These are phyloP conservation scores for Hycleus phaleratus DNA, from an alignment of 1,140 invertebrate genomes.

Conservation along the genomic window DNA sequence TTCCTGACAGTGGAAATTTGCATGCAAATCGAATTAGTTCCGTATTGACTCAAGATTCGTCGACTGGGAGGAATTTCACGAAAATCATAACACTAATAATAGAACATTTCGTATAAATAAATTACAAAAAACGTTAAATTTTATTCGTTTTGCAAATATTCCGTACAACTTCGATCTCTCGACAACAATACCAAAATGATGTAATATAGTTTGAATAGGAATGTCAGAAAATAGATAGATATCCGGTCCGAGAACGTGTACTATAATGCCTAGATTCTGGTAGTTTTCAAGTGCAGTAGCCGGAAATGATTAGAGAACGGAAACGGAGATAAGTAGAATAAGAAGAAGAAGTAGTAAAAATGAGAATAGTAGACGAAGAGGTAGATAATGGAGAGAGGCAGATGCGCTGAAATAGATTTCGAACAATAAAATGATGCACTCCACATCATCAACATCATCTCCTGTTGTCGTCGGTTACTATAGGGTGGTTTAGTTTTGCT, in stretches of 20 bases:
- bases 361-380: constrained; percentile 39
- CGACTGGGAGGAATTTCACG: background rate
- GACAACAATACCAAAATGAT: constrained; percentile 12
- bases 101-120: too few species aligned
- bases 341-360: constrained; percentile 39
- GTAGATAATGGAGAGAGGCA: constrained; percentile 36
- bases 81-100: too few species aligned
- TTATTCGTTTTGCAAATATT: too few species aligned
- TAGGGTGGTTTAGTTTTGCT: background rate
- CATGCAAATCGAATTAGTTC: constrained; percentile 28
- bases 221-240: constrained; percentile 33
- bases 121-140: too few species aligned
- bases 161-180: background rate
- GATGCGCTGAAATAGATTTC: constrained; percentile 30
- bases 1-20: constrained; percentile 13
- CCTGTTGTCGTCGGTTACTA: background rate
- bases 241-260: constrained; percentile 27
- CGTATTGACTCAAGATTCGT: constrained; percentile 23
- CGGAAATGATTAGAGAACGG: constrained; percentile 38
- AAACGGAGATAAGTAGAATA: constrained; percentile 37
- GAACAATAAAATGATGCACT: constrained; percentile 30
- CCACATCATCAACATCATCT: constrained; percentile 5
- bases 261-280: constrained; percentile 21
- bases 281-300: constrained; percentile 37
- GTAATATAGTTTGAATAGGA: constrained; percentile 18